These are phyloP conservation scores for Euphydryas editha DNA, from an alignment of 2,888 invertebrate genomes.

Conservation along the genomic window DNA sequence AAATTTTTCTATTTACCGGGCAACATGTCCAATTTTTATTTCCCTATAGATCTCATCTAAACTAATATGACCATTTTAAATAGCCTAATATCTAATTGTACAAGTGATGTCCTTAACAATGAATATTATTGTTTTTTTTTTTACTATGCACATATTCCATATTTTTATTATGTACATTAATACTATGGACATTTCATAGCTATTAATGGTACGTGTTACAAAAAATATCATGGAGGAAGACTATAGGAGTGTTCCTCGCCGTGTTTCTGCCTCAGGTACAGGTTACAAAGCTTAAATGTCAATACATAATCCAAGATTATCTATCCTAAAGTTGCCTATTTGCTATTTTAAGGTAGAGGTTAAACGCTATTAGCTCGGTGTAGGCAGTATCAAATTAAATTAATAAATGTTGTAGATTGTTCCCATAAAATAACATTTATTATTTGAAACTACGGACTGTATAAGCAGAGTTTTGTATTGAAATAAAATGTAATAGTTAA, in stretches of 20 bases:
- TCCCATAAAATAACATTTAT: background rate
- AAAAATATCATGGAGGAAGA: background rate
- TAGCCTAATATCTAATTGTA: too few relatives aligned
- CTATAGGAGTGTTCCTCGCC: background rate
- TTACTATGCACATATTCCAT: too few relatives aligned
- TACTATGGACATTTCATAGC: background rate
- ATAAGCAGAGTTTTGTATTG: background rate
- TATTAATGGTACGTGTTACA: background rate
- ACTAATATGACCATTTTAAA: too few relatives aligned
- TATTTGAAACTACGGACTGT: background rate
- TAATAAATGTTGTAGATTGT: background rate
- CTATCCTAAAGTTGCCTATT: constrained; percentile 1
- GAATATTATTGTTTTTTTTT: too few relatives aligned
- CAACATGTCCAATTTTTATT: too few relatives aligned
- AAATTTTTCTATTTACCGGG: too few relatives aligned
- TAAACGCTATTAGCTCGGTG: constrained; percentile 2
- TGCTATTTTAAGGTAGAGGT: constrained; percentile 7
- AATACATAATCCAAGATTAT: constrained; percentile 2
- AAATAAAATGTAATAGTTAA: too few relatives aligned
- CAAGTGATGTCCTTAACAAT: too few relatives aligned
- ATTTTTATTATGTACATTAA: too few relatives aligned
- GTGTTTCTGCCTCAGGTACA: background rate
- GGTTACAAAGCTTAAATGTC: constrained; percentile 3
- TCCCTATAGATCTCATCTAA: too few relatives aligned
- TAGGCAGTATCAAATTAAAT: constrained; percentile 2